phyloP scores from a whole-genome alignment of 2,888 invertebrate genomes.

The Griposia aprilina region DNA sequence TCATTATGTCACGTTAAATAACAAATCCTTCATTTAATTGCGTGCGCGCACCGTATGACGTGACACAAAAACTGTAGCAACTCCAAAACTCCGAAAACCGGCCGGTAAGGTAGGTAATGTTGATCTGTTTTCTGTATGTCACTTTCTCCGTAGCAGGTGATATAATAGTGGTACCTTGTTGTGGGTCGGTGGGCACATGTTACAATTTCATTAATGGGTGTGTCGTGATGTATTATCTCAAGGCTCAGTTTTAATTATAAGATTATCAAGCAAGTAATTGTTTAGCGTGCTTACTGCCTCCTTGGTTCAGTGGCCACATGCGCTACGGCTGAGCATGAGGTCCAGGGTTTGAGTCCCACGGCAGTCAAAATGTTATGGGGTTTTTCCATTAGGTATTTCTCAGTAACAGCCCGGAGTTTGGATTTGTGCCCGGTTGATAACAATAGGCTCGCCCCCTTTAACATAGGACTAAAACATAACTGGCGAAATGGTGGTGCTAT shows the following conservation, averaged over 20 bases:
- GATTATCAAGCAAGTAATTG: neutral
- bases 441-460: too few species aligned
- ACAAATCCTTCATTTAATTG: conserved; percentile 27
- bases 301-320: too few species aligned
- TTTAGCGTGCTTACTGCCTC: neutral
- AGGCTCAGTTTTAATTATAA: neutral
- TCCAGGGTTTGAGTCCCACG: too few species aligned
- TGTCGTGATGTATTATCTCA: conserved; percentile 16
- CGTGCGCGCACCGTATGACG: conserved; percentile 6
- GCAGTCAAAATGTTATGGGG: too few species aligned
- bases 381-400: too few species aligned
- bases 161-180: conserved; percentile 24
- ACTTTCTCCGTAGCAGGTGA: conserved; percentile 50
- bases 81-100: conserved; percentile 27
- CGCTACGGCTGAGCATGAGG: neutral
- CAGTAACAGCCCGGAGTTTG: too few species aligned
- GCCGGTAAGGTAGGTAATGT: conserved; percentile 22
- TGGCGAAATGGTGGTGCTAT: too few species aligned
- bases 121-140: conserved; percentile 43
- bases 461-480: too few species aligned
- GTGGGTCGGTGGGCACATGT: neutral
- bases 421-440: too few species aligned
- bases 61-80: conserved; percentile 37
- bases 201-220: conserved; percentile 5
- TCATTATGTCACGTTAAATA: conserved; percentile 35